Conservation (phyloP, 2,888 invertebrate genomes). For the Andricus quercusramuli region DNA sequence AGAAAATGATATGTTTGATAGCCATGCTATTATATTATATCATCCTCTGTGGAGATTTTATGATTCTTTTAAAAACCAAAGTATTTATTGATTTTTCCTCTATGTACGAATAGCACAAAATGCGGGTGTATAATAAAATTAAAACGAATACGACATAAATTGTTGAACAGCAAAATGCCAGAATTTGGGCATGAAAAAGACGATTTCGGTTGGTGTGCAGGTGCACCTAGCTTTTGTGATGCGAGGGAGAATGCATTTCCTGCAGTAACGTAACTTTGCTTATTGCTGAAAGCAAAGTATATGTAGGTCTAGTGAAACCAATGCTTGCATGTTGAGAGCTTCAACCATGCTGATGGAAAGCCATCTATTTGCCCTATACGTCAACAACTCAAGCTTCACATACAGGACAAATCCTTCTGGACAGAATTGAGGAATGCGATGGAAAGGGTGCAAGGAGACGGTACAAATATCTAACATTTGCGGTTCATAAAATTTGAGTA, state of each 20-base stretch:
- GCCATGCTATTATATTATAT: too few relatives aligned
- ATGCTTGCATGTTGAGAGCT: conserved; percentile 17
- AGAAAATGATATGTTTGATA: too few relatives aligned
- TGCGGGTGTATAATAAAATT: too few relatives aligned
- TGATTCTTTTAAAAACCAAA: too few relatives aligned
- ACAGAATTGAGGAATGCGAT: conserved; percentile 26
- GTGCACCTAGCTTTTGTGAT: conserved; percentile 18
- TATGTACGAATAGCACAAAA: too few relatives aligned
- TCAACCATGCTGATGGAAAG: conserved; percentile 26
- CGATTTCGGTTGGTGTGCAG: conserved; percentile 13
- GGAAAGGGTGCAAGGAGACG: not conserved
- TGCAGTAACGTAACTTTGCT: conserved; percentile 26
- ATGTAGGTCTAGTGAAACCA: conserved; percentile 19
- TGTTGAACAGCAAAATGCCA: not conserved
- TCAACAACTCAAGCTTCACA: conserved; percentile 33
- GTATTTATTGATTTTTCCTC: too few relatives aligned
- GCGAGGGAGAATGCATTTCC: conserved; percentile 23
- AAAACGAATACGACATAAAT: not conserved
- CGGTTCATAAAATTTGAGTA: conserved; percentile 10
- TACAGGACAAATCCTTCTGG: conserved; percentile 16
- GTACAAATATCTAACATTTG: conserved; percentile 25
- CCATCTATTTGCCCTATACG: conserved; percentile 22
- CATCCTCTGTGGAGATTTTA: too few relatives aligned
- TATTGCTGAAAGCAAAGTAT: conserved; percentile 25
- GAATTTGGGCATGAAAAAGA: not conserved